Evolutionary conservation across 2,113 vertebrate genomes (phyloP), one percentile per base, ranked within the genome.

Genomic region (Dicrurus megarhynchus): DNA sequence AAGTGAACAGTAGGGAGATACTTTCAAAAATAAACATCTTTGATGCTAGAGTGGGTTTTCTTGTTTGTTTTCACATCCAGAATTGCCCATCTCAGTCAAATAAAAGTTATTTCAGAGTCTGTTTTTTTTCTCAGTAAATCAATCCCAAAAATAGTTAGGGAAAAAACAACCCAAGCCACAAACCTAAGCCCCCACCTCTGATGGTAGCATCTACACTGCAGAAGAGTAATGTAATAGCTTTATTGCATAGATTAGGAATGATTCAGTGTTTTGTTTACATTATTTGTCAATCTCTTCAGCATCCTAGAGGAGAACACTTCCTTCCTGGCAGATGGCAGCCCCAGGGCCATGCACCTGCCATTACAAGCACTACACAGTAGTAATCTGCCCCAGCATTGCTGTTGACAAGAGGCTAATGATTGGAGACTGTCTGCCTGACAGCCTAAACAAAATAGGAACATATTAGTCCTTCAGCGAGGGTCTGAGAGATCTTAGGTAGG

Each of bases 381-480:
- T 98, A 98, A 98, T 98, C 98, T 97, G 97, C 97, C 98, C 98
- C 97, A 97, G 98, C 97, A 94, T 97, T 68, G 27, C 97, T 98
- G 97, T 96, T 98, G 98, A 99, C 98, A 98, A 98, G 98, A 98
- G 98, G 96, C 98, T 98, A 98, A 98, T 98, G 98, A 98, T 97
- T 91, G 97, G 98, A 98, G 97, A 93, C 98, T 98, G 98, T 98
- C 98, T 98, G 98, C 98, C 84, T 95, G 78, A 44, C 49, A 77
- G 92, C 93, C 67, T 81, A 82, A 94, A 96, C 97, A 97, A 96
- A 97, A 97, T 81, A 96, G 97, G 97, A 81, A 96, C 92, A 49
- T 87, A 80, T 91, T 95, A 96, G 74, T 87, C 84, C 93, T 97
- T 96, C 87, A 92, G 68, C 11, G 3, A 83, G 56, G 27, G 52